Evolutionary conservation across 2,113 vertebrate genomes (phyloP).

Genomic region (Copsychus sechellarum): DNA sequence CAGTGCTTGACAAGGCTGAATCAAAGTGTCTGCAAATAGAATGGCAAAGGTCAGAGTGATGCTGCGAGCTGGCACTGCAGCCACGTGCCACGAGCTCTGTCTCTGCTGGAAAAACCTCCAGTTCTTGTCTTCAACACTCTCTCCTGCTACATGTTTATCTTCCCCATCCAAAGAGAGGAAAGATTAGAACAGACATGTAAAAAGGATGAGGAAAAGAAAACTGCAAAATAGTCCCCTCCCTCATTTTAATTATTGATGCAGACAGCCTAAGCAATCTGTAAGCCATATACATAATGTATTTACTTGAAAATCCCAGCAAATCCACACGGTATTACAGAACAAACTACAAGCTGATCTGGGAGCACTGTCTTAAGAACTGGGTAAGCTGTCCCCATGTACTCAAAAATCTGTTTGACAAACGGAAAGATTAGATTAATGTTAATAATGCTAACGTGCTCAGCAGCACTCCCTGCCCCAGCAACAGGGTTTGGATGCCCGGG

Average conservation of each 20-base stretch:
- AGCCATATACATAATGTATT: conserved; percentile 73
- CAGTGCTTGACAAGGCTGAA: background rate
- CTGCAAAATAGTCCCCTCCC: background rate
- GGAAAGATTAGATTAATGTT: conserved; percentile 65
- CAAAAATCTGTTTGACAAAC: conserved; percentile 67
- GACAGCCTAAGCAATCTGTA: conserved; percentile 65
- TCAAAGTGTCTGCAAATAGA: background rate
- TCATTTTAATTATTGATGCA: conserved; percentile 70
- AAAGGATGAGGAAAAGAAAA: background rate
- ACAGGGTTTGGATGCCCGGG: too few species aligned
- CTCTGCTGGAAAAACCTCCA: background rate
- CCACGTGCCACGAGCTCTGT: background rate
- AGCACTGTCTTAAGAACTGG: conserved; percentile 59
- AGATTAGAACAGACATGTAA: background rate
- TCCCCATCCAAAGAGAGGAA: background rate
- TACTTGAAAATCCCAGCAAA: conserved; percentile 73
- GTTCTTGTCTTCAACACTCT: background rate
- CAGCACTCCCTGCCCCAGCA: background rate
- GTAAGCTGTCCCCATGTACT: conserved; percentile 55
- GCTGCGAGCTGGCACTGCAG: conserved; percentile 1
- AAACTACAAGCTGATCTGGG: conserved; percentile 57
- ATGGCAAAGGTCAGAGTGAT: background rate
- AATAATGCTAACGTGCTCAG: conserved; percentile 60
- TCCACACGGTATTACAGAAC: conserved; percentile 63
- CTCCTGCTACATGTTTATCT: background rate